Base-by-base conservation (phyloP, 2,888 invertebrate species). In the Melinaea menophilus region DNA sequence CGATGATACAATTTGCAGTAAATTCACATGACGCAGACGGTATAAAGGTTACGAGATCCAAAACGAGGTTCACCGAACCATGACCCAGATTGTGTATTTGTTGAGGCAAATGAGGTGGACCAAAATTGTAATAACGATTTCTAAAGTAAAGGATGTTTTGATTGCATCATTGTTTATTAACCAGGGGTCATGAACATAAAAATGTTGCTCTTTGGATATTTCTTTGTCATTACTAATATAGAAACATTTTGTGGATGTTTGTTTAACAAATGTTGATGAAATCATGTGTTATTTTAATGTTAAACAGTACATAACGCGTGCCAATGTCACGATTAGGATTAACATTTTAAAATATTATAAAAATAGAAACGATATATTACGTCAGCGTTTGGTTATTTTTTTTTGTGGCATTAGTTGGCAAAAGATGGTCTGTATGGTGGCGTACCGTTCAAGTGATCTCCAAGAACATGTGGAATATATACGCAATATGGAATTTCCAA, bases 51-150 rank as follows among this genome's bases (percentile, higher is more conserved):
- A 65, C 69, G 68, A 67, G 68, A 79, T 75, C 75, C 77, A 79
- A 71, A 73, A 77, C 82, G 77, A 84, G 79, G 82, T 80, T 82
- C 79, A 78, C 73, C 67, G 77, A 81, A 80, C 89, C 89, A 67
- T 89, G 90, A 89, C 90, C 89, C 73, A 85, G 78, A 82, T 88
- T 71, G 73, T 72, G 79, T 77, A 85, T 86, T 85, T 81, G 82
- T 80, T 78, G 81, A 82, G 72, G 76, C 78, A 75, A 79, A 78
- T 77, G 76, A 76, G 75, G 75, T 72, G 74, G 69, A 73, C 72
- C 63, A 64, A 61, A 37, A 37, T 37, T 37, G 22, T 22, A 22
- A 37, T 5, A 37, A 37, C 37, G 37, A 37, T 37, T 22, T 37
- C 37, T 37, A 37, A 37, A 37, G 37, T 7, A 37, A 2, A 37